Percentiles rank a stretch among this genome's conserved stretches.
Conservation (phyloP, 2,113 vertebrate genomes). For the Vulpes lagopus region DNA sequence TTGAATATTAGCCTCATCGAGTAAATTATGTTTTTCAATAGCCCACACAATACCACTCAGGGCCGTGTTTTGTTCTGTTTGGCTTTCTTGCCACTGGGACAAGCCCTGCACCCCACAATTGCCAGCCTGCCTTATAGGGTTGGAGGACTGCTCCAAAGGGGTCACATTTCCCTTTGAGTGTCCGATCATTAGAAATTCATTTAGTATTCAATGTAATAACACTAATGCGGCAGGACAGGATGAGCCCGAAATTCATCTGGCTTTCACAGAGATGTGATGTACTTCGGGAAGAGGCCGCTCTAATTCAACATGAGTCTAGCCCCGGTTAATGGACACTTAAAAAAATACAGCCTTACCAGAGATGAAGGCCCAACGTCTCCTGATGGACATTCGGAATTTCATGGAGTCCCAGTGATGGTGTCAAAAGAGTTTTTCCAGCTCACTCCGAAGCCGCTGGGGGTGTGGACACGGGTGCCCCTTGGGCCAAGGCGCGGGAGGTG, state of each 20-base stretch:
- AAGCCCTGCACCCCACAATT: slow-evolving; percentile 26
- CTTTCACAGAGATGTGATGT: slow-evolving; percentile 79
- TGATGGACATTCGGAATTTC: slow-evolving; percentile 62
- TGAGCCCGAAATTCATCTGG: slow-evolving; percentile 85
- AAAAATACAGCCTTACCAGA: slow-evolving; percentile 79
- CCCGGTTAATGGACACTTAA: slow-evolving; percentile 82
- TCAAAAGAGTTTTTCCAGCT: neutral
- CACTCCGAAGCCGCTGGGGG: neutral
- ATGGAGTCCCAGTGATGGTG: neutral
- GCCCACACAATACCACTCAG: slow-evolving; percentile 65
- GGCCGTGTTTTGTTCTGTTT: slow-evolving; percentile 31
- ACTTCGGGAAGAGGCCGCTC: slow-evolving; percentile 80
- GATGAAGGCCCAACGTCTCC: slow-evolving; percentile 77
- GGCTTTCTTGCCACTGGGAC: neutral
- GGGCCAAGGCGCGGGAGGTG: too few relatives aligned
- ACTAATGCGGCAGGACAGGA: slow-evolving; percentile 84
- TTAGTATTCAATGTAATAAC: slow-evolving; percentile 86
- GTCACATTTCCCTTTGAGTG: slow-evolving; percentile 86
- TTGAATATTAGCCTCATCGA: slow-evolving; percentile 85
- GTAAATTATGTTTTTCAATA: slow-evolving; percentile 85
- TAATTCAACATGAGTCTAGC: slow-evolving; percentile 77
- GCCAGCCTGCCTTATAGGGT: slow-evolving; percentile 81
- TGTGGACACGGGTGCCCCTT: neutral
- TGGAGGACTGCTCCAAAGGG: slow-evolving; percentile 83
- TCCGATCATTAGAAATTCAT: slow-evolving; percentile 86